Evolutionary conservation across 2,113 vertebrate species (phyloP), one percentile per base, ranked within the genome.

Genomic region (Albula goreensis): DNA sequence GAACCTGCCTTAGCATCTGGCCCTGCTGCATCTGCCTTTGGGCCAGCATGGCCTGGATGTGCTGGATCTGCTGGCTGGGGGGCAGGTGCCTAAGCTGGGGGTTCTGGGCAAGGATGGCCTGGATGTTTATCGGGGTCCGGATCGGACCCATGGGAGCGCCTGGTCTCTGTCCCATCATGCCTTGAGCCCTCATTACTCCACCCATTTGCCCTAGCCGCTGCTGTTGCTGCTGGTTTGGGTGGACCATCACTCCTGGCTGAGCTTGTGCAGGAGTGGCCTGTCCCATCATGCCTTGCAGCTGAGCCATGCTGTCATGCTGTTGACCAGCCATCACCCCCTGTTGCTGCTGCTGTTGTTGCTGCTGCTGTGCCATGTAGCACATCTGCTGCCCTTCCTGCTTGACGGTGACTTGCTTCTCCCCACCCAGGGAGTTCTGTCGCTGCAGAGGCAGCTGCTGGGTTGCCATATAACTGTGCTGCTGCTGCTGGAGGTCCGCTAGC

Each of bases 51-150:
- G 97, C 96, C 90, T 99, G 95, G 74, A 96, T 95, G 80, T 96
- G 95, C 86, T 95, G 98, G 2, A 98, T 93, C 92, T 99, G 98
- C 92, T 99, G 98, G 90, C 97, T 97, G 0, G 96, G 96, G 0
- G 97, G 97, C 84, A 99, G 93, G 87, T 97, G 97, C 82, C 97
- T 96, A 82, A 99, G 95, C 91, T 99, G 97, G 0, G 98, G 98
- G 90, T 98, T 99, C 91, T 98, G 98, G 83, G 98, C 97, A 92
- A 99, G 95, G 88, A 98, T 96, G 3, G 97, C 97, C 89, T 97
- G 97, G 60, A 99, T 96, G 90, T 94, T 96, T 49, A 95, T 92
- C 60, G 97, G 94, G 0, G 94, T 89, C 74, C 97, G 96, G 91
- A 97, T 96, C 83, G 97, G 98, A 25, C 96, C 96, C 88, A 96